Percentiles rank a stretch among this genome's conserved stretches.
Evolutionary conservation across 2,888 invertebrate genomes (phyloP).

Genomic region (Smittia aterrima): DNA sequence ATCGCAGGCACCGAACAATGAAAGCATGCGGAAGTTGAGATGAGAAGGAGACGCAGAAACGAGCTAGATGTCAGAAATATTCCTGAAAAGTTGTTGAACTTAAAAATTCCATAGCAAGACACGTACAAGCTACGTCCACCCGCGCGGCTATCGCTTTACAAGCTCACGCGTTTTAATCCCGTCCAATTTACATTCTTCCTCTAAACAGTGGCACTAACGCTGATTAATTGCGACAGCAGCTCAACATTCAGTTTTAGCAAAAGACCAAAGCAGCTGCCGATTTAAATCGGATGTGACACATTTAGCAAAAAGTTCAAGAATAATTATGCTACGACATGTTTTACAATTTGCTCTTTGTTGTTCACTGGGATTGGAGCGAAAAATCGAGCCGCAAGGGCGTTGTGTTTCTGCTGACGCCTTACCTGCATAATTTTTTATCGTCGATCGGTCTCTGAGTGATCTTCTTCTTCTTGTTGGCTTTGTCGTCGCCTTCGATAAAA

Average conservation of each 20-base stretch:
- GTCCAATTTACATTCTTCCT: not conserved
- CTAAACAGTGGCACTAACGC: not conserved
- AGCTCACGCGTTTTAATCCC: not conserved
- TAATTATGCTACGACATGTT: not conserved
- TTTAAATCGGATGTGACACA: not conserved
- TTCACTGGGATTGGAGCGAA: not conserved
- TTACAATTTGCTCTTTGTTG: not conserved
- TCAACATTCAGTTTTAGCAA: not conserved
- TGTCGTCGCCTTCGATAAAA: too few species aligned
- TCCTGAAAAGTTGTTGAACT: not conserved
- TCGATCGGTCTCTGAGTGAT: not conserved
- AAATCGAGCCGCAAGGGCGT: not conserved
- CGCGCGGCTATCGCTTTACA: not conserved
- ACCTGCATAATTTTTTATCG: constrained; percentile 1
- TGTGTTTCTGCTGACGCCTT: not conserved
- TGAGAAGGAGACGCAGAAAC: not conserved
- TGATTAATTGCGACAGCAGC: not conserved
- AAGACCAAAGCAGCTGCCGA: not conserved
- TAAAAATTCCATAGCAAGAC: not conserved
- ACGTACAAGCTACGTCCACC: not conserved
- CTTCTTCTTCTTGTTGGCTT: not conserved
- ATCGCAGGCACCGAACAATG: not conserved
- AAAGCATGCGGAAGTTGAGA: not conserved
- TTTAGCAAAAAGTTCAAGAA: not conserved
- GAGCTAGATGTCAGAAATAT: not conserved